These are phyloP conservation scores for Dreissena polymorpha DNA, from an alignment of 1,140 invertebrate species.

Conservation along the genomic window DNA sequence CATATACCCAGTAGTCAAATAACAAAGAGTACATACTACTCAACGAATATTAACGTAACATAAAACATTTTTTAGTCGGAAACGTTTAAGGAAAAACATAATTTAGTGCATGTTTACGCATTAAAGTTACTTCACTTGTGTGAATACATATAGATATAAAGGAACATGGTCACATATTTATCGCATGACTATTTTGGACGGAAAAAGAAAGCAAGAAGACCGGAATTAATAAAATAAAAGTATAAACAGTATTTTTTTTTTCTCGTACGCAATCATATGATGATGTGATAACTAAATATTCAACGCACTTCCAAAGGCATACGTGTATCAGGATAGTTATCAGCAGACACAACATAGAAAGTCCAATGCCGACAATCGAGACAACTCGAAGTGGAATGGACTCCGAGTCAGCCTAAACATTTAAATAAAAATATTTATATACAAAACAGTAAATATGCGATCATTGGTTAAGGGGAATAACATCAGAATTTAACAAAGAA, in stretches of 20 bases:
- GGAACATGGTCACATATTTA: no score
- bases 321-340: slow-evolving; percentile 55
- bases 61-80: neutral
- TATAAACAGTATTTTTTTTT: neutral
- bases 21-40: neutral
- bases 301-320: slow-evolving; percentile 58
- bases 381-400: slow-evolving; percentile 62
- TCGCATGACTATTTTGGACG: no score
- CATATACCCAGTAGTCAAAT: no score
- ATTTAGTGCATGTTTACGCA: no score
- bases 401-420: slow-evolving; percentile 50
- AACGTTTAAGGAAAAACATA: neutral
- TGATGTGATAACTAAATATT: neutral
- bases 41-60: neutral
- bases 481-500: neutral
- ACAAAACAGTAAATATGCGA: neutral
- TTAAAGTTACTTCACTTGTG: no score
- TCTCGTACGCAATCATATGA: no score
- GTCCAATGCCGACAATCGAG: slow-evolving; percentile 60
- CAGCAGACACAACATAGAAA: slow-evolving; percentile 60
- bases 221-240: neutral
- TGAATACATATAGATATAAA: no score
- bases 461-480: neutral
- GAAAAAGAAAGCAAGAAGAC: neutral
- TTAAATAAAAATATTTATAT: neutral